Evolutionary conservation across 2,797 vertebrate species (phyloP).

Genomic region (Crocodylus rhombifer): DNA sequence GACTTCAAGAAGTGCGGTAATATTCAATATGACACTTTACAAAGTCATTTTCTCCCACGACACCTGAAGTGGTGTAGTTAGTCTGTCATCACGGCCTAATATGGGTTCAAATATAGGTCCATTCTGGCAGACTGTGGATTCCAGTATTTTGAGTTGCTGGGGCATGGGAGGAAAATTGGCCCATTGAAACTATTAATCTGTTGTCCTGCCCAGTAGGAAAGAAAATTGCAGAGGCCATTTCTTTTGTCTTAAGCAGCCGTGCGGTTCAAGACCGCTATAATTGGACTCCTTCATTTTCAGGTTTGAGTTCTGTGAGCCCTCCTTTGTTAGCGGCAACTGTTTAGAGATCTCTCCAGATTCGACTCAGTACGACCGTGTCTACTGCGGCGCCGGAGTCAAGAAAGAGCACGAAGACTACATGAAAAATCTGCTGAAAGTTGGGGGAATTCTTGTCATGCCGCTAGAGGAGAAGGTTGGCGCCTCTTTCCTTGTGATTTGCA

Average conservation of each 20-base stretch:
- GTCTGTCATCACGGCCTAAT: not conserved
- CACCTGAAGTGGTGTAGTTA: not conserved
- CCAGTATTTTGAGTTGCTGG: not conserved
- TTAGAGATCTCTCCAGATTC: constrained; percentile 93
- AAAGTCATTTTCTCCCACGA: not conserved
- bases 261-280: not conserved
- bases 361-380: constrained; percentile 94
- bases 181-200: not conserved
- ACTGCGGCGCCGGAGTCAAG: constrained; percentile 96
- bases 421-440: constrained; percentile 94
- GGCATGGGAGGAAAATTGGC: not conserved
- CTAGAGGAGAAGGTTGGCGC: constrained; percentile 93
- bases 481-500: not conserved
- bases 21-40: constrained; percentile 16
- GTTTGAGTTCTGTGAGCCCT: constrained; percentile 97
- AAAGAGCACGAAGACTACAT: constrained; percentile 96
- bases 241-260: not conserved
- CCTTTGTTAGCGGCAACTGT: constrained; percentile 94
- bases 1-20: constrained; percentile 19
- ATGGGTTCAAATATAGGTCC: not conserved
- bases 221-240: not conserved
- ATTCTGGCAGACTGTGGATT: not conserved
- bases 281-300: constrained; percentile 75
- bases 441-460: constrained; percentile 96
- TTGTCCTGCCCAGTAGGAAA: not conserved